A percentile compares a stretch with the other conserved stretches of the same genome.
phyloP scores from a whole-genome alignment of 2,888 invertebrate genomes.

The Pharmacophagus antenor region DNA sequence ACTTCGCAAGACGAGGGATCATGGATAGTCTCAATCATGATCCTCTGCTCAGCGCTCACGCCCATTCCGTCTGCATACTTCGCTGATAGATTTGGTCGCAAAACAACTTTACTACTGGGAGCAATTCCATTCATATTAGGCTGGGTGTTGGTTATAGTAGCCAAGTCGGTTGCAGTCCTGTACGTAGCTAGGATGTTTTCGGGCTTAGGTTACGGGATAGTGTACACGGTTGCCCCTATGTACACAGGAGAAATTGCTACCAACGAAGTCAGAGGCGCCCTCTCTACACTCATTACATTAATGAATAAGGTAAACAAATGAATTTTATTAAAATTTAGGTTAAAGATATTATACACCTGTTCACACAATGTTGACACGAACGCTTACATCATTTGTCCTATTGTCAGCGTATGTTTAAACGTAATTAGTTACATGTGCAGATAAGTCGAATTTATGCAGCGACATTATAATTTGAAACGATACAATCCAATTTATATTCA shows the following conservation, averaged over 20 bases:
- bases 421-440: neutral
- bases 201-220: conserved; percentile 83
- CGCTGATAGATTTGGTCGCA: conserved; percentile 85
- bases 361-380: conserved; percentile 21
- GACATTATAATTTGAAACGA: neutral
- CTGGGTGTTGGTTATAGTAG: conserved; percentile 83
- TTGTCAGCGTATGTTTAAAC: conserved; percentile 18
- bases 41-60: conserved; percentile 83
- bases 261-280: conserved; percentile 81
- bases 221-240: conserved; percentile 83
- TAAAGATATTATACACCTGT: conserved; percentile 40
- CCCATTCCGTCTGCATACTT: conserved; percentile 82
- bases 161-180: conserved; percentile 77
- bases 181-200: conserved; percentile 82
- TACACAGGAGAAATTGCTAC: conserved; percentile 83
- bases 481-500: neutral
- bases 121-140: conserved; percentile 82
- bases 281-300: conserved; percentile 82
- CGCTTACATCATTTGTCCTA: conserved; percentile 13
- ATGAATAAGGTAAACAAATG: conserved; percentile 73
- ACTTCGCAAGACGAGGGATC: conserved; percentile 77
- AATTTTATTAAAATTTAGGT: conserved; percentile 31
- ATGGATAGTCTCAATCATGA: conserved; percentile 84
- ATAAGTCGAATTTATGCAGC: neutral
- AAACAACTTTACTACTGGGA: conserved; percentile 81